phyloP scores from a whole-genome alignment of 2,797 vertebrate species.

The Choloepus didactylus region DNA sequence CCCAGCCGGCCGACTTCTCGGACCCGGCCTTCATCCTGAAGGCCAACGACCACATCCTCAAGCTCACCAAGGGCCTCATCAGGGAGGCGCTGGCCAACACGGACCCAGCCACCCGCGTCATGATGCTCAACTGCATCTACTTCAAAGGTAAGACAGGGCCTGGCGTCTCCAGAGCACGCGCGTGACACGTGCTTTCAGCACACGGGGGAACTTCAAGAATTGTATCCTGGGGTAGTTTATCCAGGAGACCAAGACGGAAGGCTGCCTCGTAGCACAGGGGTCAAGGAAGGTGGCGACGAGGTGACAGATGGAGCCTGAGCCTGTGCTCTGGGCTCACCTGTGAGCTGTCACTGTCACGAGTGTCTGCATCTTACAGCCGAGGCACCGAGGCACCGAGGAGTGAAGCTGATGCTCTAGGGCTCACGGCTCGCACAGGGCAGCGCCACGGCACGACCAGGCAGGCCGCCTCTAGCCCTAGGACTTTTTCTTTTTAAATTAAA shows the following conservation, averaged over 20 bases:
- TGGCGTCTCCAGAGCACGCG: not conserved
- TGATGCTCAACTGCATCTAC: slow-evolving; percentile 98
- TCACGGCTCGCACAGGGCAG: not conserved
- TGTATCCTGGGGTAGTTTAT: not conserved
- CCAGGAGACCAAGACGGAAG: not conserved
- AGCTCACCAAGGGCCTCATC: slow-evolving; percentile 96
- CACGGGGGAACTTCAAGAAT: not conserved
- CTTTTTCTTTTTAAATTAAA: too few species aligned
- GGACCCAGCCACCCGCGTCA: slow-evolving; percentile 93
- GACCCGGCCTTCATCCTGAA: slow-evolving; percentile 93
- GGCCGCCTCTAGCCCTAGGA: not conserved
- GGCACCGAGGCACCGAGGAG: not conserved
- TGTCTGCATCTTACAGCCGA: not conserved
- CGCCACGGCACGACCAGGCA: not conserved
- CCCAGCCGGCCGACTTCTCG: slow-evolving; percentile 93
- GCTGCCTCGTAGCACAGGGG: not conserved
- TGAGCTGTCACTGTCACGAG: not conserved
- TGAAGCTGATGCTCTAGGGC: not conserved
- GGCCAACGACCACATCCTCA: slow-evolving; percentile 94
- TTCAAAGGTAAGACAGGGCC: slow-evolving; percentile 94
- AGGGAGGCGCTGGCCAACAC: slow-evolving; percentile 93
- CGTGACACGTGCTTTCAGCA: not conserved
- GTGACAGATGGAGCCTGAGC: not conserved
- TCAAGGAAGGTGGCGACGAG: not conserved
- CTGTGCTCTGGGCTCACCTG: not conserved